Evolutionary conservation across 2,888 invertebrate species (phyloP).

Genomic region (Helleia helle): DNA sequence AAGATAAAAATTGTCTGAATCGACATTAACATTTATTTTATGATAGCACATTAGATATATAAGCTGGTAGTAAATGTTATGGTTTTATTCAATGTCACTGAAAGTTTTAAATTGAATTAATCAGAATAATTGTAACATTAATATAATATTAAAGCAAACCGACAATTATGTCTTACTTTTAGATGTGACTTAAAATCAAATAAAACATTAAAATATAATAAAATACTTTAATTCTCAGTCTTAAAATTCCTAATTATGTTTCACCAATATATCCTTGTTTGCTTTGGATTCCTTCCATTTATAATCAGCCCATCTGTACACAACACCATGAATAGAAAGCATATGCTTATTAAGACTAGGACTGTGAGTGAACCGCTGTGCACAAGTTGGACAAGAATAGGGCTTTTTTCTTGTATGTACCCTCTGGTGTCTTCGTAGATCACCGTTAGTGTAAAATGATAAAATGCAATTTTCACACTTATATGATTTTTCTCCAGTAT

Average conservation of each 20-base stretch:
- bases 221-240: neutral
- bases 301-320: conserved; percentile 51
- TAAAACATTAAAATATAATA: neutral
- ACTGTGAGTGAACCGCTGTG: conserved; percentile 53
- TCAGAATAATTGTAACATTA: conserved; percentile 2
- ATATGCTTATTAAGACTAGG: conserved; percentile 64
- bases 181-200: conserved; percentile 5
- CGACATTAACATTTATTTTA: conserved; percentile 2
- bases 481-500: conserved; percentile 50
- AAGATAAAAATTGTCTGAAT: neutral
- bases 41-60: neutral
- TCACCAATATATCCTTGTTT: no score
- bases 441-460: conserved; percentile 48
- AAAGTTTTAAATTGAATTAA: neutral
- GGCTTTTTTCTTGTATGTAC: conserved; percentile 60
- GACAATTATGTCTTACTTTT: neutral
- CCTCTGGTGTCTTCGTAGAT: conserved; percentile 46
- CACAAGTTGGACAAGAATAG: conserved; percentile 50
- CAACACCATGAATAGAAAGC: conserved; percentile 48
- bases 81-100: neutral
- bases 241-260: neutral
- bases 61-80: neutral
- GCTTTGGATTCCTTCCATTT: conserved; percentile 22
- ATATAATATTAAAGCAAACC: neutral
- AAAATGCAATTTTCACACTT: conserved; percentile 49